A percentile compares a stretch with the other conserved stretches of the same genome.
Evolutionary conservation across 2,888 invertebrate species (phyloP).

Genomic region (Pseudoips prasinana): DNA sequence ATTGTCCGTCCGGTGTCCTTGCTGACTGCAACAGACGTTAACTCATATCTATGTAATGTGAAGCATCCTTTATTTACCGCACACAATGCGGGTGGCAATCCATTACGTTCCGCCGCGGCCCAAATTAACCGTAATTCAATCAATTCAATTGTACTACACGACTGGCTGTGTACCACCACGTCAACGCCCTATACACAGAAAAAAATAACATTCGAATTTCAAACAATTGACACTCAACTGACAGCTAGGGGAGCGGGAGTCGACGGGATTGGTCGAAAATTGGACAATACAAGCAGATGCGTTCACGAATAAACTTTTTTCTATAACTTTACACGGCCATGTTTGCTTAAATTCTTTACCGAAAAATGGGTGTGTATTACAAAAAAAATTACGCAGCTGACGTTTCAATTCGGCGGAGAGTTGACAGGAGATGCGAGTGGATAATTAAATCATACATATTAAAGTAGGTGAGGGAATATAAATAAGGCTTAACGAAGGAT

Average conservation of each 20-base stretch:
- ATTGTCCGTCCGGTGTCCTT: no score
- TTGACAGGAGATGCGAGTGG: constrained; percentile 61
- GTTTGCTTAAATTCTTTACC: constrained; percentile 70
- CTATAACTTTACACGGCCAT: constrained; percentile 55
- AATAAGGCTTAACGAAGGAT: constrained; percentile 38
- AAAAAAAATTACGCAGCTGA: constrained; percentile 57
- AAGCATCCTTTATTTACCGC: constrained; percentile 56
- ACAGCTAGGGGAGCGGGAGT: constrained; percentile 77
- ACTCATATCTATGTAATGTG: no score
- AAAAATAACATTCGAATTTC: constrained; percentile 68
- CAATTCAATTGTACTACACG: constrained; percentile 75
- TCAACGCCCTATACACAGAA: constrained; percentile 70
- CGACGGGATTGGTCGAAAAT: constrained; percentile 68
- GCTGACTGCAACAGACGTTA: no score
- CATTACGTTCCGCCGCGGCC: constrained; percentile 59
- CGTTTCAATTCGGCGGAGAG: constrained; percentile 63
- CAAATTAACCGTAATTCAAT: constrained; percentile 77
- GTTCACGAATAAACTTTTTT: constrained; percentile 51
- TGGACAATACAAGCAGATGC: constrained; percentile 79
- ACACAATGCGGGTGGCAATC: constrained; percentile 73
- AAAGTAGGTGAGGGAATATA: constrained; percentile 44
- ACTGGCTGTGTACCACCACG: constrained; percentile 66
- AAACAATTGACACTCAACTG: constrained; percentile 71
- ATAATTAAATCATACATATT: constrained; percentile 48
- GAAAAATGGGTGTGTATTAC: constrained; percentile 51